Base-by-base conservation (phyloP, 2,888 invertebrate species). In the Ophion obscuratus region DNA sequence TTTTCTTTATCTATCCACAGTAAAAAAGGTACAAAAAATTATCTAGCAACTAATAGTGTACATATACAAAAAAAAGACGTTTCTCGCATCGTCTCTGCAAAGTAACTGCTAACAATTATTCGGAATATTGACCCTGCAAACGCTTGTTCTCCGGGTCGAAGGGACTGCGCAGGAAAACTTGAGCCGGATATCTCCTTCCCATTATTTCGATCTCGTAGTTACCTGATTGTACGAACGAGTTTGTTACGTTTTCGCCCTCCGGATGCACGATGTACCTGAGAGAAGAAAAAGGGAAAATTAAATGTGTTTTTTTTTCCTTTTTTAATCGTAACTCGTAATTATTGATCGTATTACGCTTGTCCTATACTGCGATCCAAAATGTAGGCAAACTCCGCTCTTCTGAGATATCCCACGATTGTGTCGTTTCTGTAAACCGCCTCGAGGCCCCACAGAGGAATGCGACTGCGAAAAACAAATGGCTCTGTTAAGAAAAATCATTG, bases 351-450 rank as follows among this genome's bases (percentile, higher is more conserved):
- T 81, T 95, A 96, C 94, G 96, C 96, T 88, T 95, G 95, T 87
- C 96, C 96, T 87, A 97, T 95, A 90, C 95, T 95, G 82, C 94
- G 95, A 85, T 95, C 95, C 71, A 96, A 93, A 66, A 95, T 94
- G 90, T 95, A 96, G 20, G 96, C 98, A 92, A 96, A 98, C 88
- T 98, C 98, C 0, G 97, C 98, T 92, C 98, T 95, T 86, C 98
- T 95, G 9, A 98, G 93, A 89, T 97, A 97, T 14, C 98, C 98
- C 6, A 98, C 97, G 0, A 97, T 95, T 89, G 95, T 94, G 3
- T 96, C 97, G 91, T 97, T 96, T 91, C 97, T 95, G 94, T 96
- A 98, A 91, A 98, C 96, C 0, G 97, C 96, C 95, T 99, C 98
- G 89, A 97, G 95, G 0, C 98, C 98, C 95, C 97, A 97, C 64